A percentile compares a stretch with the other conserved stretches of the same genome.
Conservation (phyloP, 2,797 vertebrate species). For the Clarias pachynema region DNA sequence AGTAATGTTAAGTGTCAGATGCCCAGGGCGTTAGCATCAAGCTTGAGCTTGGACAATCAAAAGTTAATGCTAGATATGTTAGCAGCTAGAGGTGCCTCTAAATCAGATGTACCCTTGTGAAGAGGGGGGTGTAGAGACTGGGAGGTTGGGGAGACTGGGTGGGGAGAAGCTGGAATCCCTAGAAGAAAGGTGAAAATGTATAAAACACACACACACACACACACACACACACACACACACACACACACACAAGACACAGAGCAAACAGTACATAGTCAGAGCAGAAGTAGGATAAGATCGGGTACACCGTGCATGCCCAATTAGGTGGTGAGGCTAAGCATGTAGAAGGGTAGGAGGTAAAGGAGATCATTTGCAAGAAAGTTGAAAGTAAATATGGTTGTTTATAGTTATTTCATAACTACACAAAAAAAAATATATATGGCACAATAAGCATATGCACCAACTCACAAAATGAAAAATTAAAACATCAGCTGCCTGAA, state of each 20-base stretch:
- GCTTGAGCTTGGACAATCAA: constrained; percentile 11
- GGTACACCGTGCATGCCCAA: constrained; percentile 14
- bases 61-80: constrained; percentile 44
- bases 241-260: constrained; percentile 37
- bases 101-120: constrained; percentile 79
- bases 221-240: constrained; percentile 46
- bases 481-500: background rate
- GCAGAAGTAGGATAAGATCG: constrained; percentile 6
- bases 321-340: constrained; percentile 1
- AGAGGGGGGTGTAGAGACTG: constrained; percentile 71
- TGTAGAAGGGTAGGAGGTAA: constrained; percentile 49
- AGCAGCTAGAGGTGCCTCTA: constrained; percentile 56
- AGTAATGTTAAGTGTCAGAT: constrained; percentile 29
- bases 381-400: constrained; percentile 50
- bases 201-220: constrained; percentile 58
- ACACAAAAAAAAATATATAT: constrained; percentile 33
- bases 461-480: background rate
- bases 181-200: constrained; percentile 77
- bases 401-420: constrained; percentile 38
- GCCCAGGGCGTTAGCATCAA: constrained; percentile 24
- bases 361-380: constrained; percentile 40
- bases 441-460: background rate
- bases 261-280: constrained; percentile 30
- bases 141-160: constrained; percentile 77
- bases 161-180: constrained; percentile 72